phyloP scores from a whole-genome alignment of 1,140 invertebrate species.

The Maconellicoccus hirsutus region DNA sequence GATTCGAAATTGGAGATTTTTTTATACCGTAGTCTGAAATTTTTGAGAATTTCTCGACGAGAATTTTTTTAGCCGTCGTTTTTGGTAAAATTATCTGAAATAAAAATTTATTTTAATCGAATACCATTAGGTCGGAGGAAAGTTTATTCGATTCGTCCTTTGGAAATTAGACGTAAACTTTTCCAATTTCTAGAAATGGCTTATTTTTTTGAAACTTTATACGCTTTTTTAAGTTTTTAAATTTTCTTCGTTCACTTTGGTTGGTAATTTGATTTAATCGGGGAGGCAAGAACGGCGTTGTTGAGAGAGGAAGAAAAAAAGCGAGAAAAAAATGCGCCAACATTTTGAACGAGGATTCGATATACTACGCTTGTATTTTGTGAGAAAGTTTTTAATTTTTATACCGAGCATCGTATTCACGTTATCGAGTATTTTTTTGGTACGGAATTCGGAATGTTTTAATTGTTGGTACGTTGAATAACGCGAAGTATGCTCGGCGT shows the following conservation, averaged over 20 bases:
- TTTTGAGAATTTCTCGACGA: background rate
- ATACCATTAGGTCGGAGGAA: background rate
- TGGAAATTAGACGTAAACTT: conserved; percentile 9
- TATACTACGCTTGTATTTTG: too few species aligned
- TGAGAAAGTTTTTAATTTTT: too few species aligned
- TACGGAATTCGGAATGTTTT: background rate
- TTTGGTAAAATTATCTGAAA: conserved; percentile 1
- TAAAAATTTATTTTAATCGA: conserved; percentile 10
- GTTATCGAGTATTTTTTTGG: too few species aligned
- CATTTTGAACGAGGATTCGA: too few species aligned
- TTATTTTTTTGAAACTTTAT: conserved; percentile 10
- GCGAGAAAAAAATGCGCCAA: too few species aligned
- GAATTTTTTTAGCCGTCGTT: background rate
- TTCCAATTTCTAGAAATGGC: conserved; percentile 8
- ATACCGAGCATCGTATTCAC: too few species aligned
- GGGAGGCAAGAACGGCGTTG: background rate
- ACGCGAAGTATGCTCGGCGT: background rate
- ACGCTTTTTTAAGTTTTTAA: conserved; percentile 6
- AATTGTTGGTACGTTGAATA: conserved; percentile 1
- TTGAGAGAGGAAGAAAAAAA: too few species aligned
- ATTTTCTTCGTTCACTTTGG: background rate
- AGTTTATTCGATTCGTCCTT: conserved; percentile 3
- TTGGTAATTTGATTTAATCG: background rate
- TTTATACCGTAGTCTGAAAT: too few species aligned
- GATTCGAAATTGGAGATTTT: too few species aligned